Evolutionary conservation across 2,113 vertebrate genomes (phyloP), one percentile per base, ranked within the genome.

Genomic region (Lanius ludovicianus): DNA sequence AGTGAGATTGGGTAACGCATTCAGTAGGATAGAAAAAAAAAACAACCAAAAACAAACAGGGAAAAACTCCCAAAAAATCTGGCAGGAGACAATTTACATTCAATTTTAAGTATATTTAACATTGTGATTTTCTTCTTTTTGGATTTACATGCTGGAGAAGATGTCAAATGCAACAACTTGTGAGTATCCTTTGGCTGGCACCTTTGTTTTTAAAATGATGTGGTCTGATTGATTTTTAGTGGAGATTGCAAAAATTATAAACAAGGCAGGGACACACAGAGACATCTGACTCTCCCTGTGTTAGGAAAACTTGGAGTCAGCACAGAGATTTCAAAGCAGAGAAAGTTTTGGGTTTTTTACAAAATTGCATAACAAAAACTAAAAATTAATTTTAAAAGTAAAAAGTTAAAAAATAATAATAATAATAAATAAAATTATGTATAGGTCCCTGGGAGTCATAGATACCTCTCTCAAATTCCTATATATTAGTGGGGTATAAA

Each of bases 311-410:
- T 76, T 70, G 41, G 37, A 95, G 84, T 35, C 6, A 6, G 71
- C 3, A 10, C 23, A 74, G 71, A 64, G 71, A 88, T 90, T 96
- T 87, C 35, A 88, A 94, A 93, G 84, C 84, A 93, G 95, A 96
- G 53, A 35, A 69, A 78, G 47, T 92, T 94, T 89, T 59, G 75
- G 49, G 35, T 89, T 18, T 17, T 86, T 62, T 76, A 35, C 33
- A 6, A 73, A 83, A 71, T 75, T 64, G 41, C 69, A 89, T 33
- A 67, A 67, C 21, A 84, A 89, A 95, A 22, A 7, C 10, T 75
- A 78, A 94, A 8, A 53, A 11, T 5, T 19, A 22, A 23, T 28
- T 8, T 31, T 37, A 59, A 85, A 86, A 56, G 31, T 4, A 22
- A 35, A 50, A 60, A 31, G 4, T 15, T 13, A 7, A 50, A 49